phyloP scores from a whole-genome alignment of 2,113 vertebrate species.

The Hyperopisus bebe region DNA sequence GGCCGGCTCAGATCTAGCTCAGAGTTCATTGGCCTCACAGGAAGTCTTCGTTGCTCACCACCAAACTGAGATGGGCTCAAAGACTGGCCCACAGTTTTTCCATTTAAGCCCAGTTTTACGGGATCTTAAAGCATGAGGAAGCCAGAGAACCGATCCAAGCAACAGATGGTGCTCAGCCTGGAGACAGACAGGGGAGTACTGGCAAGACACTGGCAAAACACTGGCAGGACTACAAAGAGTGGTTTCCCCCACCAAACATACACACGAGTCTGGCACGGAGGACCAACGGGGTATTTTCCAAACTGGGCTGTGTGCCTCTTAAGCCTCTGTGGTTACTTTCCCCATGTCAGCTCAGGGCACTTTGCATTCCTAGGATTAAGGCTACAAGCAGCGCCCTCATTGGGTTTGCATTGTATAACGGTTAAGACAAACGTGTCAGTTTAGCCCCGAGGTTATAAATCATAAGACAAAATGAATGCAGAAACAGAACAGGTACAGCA shows the following conservation, averaged over 20 bases:
- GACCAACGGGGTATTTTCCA: conserved; percentile 42
- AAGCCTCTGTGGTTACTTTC: conserved; percentile 5
- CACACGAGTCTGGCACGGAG: conserved; percentile 46
- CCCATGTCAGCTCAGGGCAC: not conserved
- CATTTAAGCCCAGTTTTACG: not conserved
- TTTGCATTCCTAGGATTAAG: conserved; percentile 22
- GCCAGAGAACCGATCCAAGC: conserved; percentile 30
- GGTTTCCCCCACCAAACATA: conserved; percentile 34
- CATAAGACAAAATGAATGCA: not conserved
- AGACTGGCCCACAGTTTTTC: not conserved
- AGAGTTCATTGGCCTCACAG: not conserved
- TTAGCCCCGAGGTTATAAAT: conserved; percentile 44
- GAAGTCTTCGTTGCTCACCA: not conserved
- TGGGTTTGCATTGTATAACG: conserved; percentile 36
- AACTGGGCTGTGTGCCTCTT: conserved; percentile 21
- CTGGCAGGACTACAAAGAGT: conserved; percentile 59
- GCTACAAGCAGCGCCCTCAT: conserved; percentile 41
- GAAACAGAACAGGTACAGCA: not conserved
- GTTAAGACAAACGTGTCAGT: not conserved
- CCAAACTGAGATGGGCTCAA: not conserved
- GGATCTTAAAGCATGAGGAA: conserved; percentile 4
- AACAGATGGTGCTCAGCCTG: conserved; percentile 18
- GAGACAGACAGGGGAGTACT: conserved; percentile 24
- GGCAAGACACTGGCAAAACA: conserved; percentile 38
- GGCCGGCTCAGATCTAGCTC: not conserved